phyloP scores from a whole-genome alignment of 2,797 vertebrate species.

The Xerus rutilus region DNA sequence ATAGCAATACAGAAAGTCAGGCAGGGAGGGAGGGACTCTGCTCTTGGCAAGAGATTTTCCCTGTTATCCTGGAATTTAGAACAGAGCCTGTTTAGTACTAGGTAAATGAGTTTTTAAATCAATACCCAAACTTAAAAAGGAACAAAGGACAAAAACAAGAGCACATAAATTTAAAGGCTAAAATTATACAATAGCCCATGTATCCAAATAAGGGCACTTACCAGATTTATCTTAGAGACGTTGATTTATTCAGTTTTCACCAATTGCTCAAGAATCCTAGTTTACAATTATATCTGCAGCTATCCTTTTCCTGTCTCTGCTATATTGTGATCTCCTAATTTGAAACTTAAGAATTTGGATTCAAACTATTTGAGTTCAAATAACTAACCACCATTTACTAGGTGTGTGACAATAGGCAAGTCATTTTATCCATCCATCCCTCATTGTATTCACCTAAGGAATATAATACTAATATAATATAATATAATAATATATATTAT shows the following conservation, averaged over 20 bases:
- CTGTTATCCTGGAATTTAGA: not conserved
- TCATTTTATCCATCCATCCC: not conserved
- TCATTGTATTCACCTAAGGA: not conserved
- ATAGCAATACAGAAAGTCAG: not conserved
- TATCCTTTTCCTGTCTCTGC: not conserved
- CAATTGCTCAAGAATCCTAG: not conserved
- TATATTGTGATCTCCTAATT: not conserved
- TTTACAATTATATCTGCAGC: not conserved
- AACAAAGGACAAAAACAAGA: conserved; percentile 8
- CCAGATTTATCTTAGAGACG: not conserved
- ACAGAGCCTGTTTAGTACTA: not conserved
- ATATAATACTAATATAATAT: not conserved
- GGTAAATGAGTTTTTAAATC: not conserved
- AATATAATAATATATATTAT: no score
- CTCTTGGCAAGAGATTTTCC: not conserved
- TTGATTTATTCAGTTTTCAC: not conserved
- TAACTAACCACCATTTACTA: not conserved
- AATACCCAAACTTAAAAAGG: not conserved
- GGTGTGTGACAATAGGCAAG: not conserved
- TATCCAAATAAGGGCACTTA: not conserved
- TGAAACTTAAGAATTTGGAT: not conserved
- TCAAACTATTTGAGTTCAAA: not conserved
- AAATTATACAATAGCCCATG: not conserved
- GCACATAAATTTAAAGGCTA: not conserved
- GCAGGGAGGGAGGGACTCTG: not conserved